Conservation (phyloP, 2,113 vertebrate species). For the Uria aalge region DNA sequence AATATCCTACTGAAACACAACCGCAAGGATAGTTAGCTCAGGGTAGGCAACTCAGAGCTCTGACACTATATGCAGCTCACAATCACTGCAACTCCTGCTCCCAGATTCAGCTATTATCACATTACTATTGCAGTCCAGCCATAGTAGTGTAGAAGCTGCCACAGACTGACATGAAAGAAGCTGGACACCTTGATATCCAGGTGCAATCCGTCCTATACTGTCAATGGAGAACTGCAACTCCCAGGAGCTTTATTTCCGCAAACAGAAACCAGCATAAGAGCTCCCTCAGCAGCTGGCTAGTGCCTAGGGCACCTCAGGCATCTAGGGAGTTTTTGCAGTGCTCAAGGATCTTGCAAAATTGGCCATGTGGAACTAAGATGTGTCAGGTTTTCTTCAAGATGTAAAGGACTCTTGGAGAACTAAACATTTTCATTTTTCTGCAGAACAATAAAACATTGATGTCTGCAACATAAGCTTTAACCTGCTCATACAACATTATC, state of each 20-base stretch:
- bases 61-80: not conserved
- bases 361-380: not conserved
- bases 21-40: rapidly evolving
- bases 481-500: not conserved
- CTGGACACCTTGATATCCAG: not conserved
- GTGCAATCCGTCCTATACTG: not conserved
- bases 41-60: not conserved
- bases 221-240: not conserved
- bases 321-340: not conserved
- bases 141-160: not conserved
- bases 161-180: not conserved
- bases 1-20: not conserved
- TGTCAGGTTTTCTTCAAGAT: not conserved
- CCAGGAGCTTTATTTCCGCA: not conserved
- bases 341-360: not conserved
- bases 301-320: not conserved
- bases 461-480: not conserved
- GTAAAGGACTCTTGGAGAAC: not conserved
- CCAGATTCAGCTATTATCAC: not conserved
- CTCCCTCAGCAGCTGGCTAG: not conserved
- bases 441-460: not conserved
- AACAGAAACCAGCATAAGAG: not conserved
- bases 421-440: not conserved
- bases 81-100: not conserved
- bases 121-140: not conserved